phyloP scores from a whole-genome alignment of 2,797 vertebrate species.

The Heterohyrax brucei region DNA sequence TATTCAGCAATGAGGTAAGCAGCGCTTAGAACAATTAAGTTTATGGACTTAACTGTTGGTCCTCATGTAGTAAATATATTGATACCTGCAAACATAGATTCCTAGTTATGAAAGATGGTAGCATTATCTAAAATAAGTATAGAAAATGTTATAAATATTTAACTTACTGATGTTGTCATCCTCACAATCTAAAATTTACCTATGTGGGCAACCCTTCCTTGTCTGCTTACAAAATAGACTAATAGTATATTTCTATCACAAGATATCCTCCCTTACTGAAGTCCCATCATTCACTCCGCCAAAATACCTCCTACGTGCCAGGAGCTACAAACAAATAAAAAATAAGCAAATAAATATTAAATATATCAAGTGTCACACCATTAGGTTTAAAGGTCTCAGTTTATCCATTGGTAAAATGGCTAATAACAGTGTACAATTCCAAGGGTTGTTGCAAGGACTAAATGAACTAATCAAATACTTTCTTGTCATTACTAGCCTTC shows the following conservation, averaged over 20 bases:
- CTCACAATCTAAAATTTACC: background rate
- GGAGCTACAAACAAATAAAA: background rate
- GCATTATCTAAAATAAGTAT: background rate
- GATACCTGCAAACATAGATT: background rate
- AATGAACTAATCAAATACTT: too few species aligned
- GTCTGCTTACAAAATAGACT: background rate
- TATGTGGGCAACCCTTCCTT: rapidly evolving
- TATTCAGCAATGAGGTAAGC: too few species aligned
- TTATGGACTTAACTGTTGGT: too few species aligned
- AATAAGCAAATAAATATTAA: background rate
- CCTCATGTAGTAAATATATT: background rate
- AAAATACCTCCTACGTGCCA: background rate
- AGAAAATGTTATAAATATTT: background rate
- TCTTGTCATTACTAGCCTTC: too few species aligned
- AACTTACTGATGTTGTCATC: background rate
- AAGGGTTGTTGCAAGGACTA: background rate
- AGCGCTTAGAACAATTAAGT: too few species aligned
- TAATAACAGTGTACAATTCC: background rate
- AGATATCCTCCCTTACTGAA: background rate
- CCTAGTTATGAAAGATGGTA: background rate
- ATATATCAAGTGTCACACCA: background rate
- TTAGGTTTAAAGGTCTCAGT: background rate
- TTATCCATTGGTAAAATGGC: background rate
- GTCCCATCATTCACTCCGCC: background rate
- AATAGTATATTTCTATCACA: background rate